These are phyloP conservation scores for Leptopilina boulardi DNA, from an alignment of 1,140 invertebrate species.

Conservation along the genomic window DNA sequence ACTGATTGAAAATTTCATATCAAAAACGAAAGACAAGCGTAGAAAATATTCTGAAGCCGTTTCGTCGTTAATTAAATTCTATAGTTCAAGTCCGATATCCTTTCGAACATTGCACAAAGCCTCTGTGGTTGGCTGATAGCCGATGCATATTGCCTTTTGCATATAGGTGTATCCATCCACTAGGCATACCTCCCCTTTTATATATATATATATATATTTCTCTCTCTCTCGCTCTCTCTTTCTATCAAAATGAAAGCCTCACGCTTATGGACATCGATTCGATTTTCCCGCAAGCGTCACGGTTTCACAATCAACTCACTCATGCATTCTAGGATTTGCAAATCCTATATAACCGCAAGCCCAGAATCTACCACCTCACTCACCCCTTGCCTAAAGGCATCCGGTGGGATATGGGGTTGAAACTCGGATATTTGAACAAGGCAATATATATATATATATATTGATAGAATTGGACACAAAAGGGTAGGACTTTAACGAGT, in stretches of 20 bases:
- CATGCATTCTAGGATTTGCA: constrained; percentile 49
- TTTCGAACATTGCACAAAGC: constrained; percentile 12
- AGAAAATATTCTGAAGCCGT: not conserved
- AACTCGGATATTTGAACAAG: constrained; percentile 33
- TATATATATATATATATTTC: not conserved
- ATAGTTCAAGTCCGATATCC: not conserved
- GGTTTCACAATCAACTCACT: constrained; percentile 53
- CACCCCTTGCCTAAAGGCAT: constrained; percentile 22
- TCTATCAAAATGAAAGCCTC: constrained; percentile 37
- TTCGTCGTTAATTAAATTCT: constrained; percentile 18
- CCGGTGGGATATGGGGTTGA: not conserved
- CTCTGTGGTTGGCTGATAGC: constrained; percentile 16
- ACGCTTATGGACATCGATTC: constrained; percentile 22
- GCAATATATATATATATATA: constrained; percentile 10
- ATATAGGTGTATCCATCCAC: not conserved
- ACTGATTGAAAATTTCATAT: not conserved
- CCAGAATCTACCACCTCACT: not conserved
- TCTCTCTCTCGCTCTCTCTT: no score
- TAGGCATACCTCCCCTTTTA: not conserved
- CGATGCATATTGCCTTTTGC: constrained; percentile 22
- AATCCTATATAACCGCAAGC: constrained; percentile 2
- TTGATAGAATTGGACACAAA: constrained; percentile 35
- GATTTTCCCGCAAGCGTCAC: constrained; percentile 29
- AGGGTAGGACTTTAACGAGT: constrained; percentile 24
- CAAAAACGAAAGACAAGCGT: not conserved